A percentile compares a stretch with the other conserved stretches of the same genome.
These are phyloP conservation scores for Bothrops jararaca DNA, from an alignment of 2,113 vertebrate genomes.

Conservation along the genomic window DNA sequence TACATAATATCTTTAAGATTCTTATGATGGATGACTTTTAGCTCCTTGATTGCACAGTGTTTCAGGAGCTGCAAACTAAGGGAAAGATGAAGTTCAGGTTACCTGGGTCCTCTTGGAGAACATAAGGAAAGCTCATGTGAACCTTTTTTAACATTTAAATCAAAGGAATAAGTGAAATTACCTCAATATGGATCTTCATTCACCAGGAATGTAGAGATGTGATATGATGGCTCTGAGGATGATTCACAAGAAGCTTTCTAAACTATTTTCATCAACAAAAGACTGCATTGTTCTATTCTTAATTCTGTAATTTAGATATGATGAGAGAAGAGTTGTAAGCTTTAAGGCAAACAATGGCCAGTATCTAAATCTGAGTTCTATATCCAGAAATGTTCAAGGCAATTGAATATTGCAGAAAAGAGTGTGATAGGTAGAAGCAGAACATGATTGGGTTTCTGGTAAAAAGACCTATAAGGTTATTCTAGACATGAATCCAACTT, in stretches of 20 bases:
- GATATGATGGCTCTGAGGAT: neutral
- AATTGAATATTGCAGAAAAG: neutral
- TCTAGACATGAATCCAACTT: neutral
- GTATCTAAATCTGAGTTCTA: neutral
- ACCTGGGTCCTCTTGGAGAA: neutral
- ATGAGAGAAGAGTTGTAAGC: neutral
- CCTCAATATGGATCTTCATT: neutral
- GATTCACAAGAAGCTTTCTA: neutral
- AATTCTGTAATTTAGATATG: neutral
- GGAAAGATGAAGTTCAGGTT: neutral
- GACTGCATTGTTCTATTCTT: neutral
- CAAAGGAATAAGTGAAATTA: neutral
- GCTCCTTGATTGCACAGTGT: neutral
- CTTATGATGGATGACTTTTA: neutral
- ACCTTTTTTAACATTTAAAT: neutral
- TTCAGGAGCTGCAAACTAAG: neutral
- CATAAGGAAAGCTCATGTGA: neutral
- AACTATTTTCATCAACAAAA: neutral
- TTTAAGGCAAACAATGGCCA: neutral
- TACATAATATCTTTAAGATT: neutral
- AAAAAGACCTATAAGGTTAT: neutral
- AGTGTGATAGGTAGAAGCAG: neutral
- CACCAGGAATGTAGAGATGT: neutral
- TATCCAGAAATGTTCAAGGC: neutral
- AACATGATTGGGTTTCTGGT: neutral